Conservation (phyloP, 2,888 invertebrate genomes). For the Dryobota labecula region DNA sequence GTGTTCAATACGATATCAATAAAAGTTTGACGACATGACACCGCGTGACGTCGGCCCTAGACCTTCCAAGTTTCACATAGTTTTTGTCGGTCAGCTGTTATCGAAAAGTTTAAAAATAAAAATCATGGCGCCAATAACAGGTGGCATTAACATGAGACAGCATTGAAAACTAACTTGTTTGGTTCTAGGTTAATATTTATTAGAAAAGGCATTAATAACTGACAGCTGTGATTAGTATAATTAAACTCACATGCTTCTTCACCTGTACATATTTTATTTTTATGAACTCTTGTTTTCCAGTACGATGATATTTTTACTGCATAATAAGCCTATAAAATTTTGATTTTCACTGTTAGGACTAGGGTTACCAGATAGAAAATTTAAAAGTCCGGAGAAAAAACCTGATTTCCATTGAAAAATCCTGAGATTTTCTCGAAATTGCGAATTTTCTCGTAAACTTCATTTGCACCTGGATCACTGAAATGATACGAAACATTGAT, state of each 20-base stretch:
- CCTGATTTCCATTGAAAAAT: too few species aligned
- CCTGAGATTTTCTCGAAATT: too few species aligned
- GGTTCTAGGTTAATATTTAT: constrained; percentile 41
- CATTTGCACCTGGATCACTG: too few species aligned
- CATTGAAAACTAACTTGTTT: constrained; percentile 33
- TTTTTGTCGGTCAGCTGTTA: constrained; percentile 42
- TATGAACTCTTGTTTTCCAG: neutral
- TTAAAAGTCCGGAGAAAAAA: too few species aligned
- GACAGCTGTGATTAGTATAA: constrained; percentile 36
- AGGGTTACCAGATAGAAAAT: too few species aligned
- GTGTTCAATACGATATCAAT: constrained; percentile 83
- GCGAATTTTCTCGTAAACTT: too few species aligned
- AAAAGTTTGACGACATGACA: constrained; percentile 69
- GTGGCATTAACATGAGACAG: constrained; percentile 3
- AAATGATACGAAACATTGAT: too few species aligned
- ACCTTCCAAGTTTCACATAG: constrained; percentile 65
- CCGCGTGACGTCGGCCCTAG: constrained; percentile 66
- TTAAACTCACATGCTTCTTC: constrained; percentile 18
- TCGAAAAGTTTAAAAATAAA: constrained; percentile 27
- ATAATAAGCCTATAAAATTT: too few species aligned
- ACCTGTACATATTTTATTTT: constrained; percentile 1
- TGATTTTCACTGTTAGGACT: too few species aligned
- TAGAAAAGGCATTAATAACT: constrained; percentile 46
- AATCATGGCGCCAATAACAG: constrained; percentile 17
- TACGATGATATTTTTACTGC: neutral